A percentile compares a stretch with the other conserved stretches of the same genome.
Evolutionary conservation across 1,140 invertebrate species (phyloP).

Genomic region (Sinella curviseta): DNA sequence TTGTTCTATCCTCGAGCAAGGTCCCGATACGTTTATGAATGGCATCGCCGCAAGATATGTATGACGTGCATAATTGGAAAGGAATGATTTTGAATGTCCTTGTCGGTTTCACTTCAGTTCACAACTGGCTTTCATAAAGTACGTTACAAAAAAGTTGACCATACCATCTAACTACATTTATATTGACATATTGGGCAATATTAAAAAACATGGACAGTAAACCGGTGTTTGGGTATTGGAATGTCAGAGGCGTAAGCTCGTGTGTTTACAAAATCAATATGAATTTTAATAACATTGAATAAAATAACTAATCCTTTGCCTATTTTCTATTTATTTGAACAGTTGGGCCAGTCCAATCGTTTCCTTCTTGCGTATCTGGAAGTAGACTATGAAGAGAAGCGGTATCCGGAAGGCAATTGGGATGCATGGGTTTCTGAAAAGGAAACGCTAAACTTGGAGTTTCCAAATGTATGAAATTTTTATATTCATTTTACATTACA

Average conservation of each 20-base stretch:
- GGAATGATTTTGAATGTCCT: no score
- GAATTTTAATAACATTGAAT: background rate
- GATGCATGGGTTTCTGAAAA: background rate
- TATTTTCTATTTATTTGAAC: no score
- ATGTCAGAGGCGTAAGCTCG: conserved; percentile 21
- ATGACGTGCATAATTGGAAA: no score
- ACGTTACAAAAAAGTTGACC: no score
- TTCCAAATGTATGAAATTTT: background rate
- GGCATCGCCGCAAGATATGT: no score
- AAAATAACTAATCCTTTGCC: background rate
- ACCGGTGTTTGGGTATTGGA: conserved; percentile 6
- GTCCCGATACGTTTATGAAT: no score
- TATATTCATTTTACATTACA: background rate
- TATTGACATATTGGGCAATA: no score
- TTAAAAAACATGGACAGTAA: no score
- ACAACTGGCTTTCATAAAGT: no score
- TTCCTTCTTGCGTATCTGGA: conserved; percentile 32
- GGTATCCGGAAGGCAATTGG: background rate
- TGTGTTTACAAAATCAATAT: background rate
- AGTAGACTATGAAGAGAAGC: conserved; percentile 33
- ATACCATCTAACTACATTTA: no score
- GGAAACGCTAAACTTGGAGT: background rate
- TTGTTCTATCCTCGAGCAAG: no score
- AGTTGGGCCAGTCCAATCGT: conserved; percentile 31
- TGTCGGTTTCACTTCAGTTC: no score